Evolutionary conservation across 2,797 vertebrate genomes (phyloP), one percentile per base, ranked within the genome.

Genomic region (Tarsius wallacei): DNA sequence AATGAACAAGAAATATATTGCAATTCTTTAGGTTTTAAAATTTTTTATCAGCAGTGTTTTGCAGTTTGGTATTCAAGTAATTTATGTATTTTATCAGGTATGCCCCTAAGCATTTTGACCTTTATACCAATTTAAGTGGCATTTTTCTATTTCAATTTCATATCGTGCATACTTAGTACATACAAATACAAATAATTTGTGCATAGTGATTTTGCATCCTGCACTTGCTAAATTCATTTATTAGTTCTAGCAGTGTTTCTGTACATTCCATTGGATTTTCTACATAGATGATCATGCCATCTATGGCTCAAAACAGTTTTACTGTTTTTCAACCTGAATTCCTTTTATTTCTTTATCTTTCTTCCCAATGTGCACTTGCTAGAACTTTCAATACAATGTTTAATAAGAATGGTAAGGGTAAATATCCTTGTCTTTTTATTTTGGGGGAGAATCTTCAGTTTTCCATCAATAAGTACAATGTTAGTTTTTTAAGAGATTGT

Each of bases 31-130:
- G 19, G 21, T 49, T 86, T 95, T 78, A 4, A 68, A 61, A 7
- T 26, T 61, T 95, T 94, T 95, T 64, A 61, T 89, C 14, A 77
- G 7, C 9, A 55, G 16, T 55, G 16, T 82, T 73, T 95, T 74
- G 2, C 22, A 89, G 61, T 82, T 96, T 47, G 31, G 26, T 86
- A n/a, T 59, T 16, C 74, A 78, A 86, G 42, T 83, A 22, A 83
- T 66, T 78, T 47, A 73, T 2, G 19, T 13, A 33, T 28, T 89
- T 89, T 87, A 80, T 77, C 49, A 82, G n/a, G 78, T 70, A 91
- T 89, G 73, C 59, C 8, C 24, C 51, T 66, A 70, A 77, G n/a
- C 53, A 66, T 77, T 95, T 92, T 85, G 64, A 88, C 70, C 3
- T 68, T 77, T 82, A 21, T 76, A 22, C 2, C 90, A 91, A 88